phyloP scores from a whole-genome alignment of 2,888 invertebrate genomes.

The Dorcus hopei region DNA sequence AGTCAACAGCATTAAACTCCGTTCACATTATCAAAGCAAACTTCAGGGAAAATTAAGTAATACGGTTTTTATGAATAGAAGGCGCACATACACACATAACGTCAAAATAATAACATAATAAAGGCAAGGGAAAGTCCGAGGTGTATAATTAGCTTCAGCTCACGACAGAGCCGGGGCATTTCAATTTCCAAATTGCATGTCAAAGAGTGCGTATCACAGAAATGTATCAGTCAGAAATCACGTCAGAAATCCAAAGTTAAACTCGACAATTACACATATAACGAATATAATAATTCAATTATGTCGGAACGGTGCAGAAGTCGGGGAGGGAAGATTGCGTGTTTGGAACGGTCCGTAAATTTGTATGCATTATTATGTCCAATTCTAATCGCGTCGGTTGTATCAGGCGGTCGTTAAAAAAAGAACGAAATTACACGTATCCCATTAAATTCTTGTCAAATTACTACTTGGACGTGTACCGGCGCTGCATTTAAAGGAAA shows the following conservation, averaged over 20 bases:
- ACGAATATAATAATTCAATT: constrained; percentile 21
- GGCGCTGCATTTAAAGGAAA: too few species aligned
- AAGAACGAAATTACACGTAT: not conserved
- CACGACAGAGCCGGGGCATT: not conserved
- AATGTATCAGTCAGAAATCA: not conserved
- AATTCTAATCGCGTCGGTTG: not conserved
- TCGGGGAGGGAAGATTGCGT: constrained; percentile 6
- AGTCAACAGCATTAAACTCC: too few species aligned
- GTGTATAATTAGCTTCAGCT: not conserved
- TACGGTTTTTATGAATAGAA: too few species aligned
- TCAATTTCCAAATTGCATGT: constrained; percentile 1
- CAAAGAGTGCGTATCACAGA: not conserved
- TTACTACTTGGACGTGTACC: too few species aligned
- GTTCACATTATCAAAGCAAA: too few species aligned
- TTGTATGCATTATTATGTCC: not conserved
- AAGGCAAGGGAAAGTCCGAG: too few species aligned
- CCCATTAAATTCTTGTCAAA: not conserved
- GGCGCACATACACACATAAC: too few species aligned
- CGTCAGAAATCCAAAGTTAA: constrained; percentile 3
- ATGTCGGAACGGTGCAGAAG: constrained; percentile 8
- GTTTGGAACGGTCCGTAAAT: constrained; percentile 2
- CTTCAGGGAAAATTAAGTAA: too few species aligned
- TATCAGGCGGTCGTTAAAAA: not conserved
- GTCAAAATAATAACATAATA: too few species aligned
- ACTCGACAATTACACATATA: constrained; percentile 5